These are phyloP conservation scores for Erpetoichthys calabaricus DNA, from an alignment of 2,797 vertebrate genomes.

Conservation along the genomic window DNA sequence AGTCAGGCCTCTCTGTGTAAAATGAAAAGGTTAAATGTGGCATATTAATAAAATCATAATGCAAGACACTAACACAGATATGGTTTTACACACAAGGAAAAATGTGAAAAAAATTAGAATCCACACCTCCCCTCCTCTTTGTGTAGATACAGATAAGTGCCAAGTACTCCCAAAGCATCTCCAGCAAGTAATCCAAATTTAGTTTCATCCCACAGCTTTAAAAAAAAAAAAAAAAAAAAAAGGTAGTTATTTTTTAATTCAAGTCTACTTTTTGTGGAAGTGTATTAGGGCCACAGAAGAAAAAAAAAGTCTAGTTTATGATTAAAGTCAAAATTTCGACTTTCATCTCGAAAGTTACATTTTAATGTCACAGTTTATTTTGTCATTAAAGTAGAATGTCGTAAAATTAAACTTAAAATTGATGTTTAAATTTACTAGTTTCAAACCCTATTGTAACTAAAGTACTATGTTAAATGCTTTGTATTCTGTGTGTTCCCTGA, in stretches of 20 bases:
- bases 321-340: not conserved
- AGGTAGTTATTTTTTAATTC: not conserved
- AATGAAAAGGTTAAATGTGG: not conserved
- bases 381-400: too few relatives aligned
- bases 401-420: too few relatives aligned
- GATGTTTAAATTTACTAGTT: too few relatives aligned
- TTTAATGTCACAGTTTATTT: too few relatives aligned
- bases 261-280: too few relatives aligned
- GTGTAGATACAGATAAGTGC: constrained; percentile 92
- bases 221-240: constrained; percentile 14
- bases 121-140: constrained; percentile 91
- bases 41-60: constrained; percentile 3
- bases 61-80: constrained; percentile 1
- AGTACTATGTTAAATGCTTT: too few relatives aligned
- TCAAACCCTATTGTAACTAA: too few relatives aligned
- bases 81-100: not conserved
- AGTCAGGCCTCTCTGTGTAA: constrained; percentile 80
- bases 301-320: too few relatives aligned
- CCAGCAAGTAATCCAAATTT: constrained; percentile 88
- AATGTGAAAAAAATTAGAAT: not conserved
- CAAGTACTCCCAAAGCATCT: constrained; percentile 88
- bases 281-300: too few relatives aligned
- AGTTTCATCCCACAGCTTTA: constrained; percentile 91
- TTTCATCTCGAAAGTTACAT: not conserved
- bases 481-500: too few relatives aligned